phyloP scores from a whole-genome alignment of 2,888 invertebrate genomes.

The Zele albiditarsus region DNA sequence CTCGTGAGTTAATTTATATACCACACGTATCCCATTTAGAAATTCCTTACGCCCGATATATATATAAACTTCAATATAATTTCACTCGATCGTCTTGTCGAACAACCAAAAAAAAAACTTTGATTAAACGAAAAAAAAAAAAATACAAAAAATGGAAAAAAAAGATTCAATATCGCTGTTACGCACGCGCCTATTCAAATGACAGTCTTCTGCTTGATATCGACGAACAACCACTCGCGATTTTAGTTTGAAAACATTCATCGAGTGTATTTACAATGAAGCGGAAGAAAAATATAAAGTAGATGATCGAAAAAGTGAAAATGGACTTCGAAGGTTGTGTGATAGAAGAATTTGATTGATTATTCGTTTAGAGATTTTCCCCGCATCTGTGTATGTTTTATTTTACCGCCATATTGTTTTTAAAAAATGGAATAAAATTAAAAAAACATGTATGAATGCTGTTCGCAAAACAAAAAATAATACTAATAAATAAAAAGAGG shows the following conservation, averaged over 20 bases:
- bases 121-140: conserved; percentile 34
- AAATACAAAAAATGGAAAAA: conserved; percentile 33
- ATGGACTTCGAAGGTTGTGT: not conserved
- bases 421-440: conserved; percentile 41
- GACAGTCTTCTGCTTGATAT: conserved; percentile 15
- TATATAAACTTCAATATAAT: conserved; percentile 30
- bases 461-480: conserved; percentile 46
- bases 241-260: not conserved
- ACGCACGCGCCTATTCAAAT: conserved; percentile 59
- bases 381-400: not conserved
- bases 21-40: conserved; percentile 34
- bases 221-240: not conserved
- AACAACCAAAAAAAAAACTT: conserved; percentile 24
- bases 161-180: conserved; percentile 60
- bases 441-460: conserved; percentile 4
- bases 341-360: not conserved
- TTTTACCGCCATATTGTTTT: conserved; percentile 4
- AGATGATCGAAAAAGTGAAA: not conserved
- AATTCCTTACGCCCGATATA: conserved; percentile 4
- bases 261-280: not conserved
- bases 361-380: not conserved
- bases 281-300: not conserved
- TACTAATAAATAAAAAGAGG: conserved; percentile 48
- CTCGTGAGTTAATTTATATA: conserved; percentile 64
- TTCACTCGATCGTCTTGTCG: conserved; percentile 24